Percentiles rank a stretch among this genome's conserved stretches.
Conservation (phyloP, 2,888 invertebrate species). For the Stenodera caucasica region DNA sequence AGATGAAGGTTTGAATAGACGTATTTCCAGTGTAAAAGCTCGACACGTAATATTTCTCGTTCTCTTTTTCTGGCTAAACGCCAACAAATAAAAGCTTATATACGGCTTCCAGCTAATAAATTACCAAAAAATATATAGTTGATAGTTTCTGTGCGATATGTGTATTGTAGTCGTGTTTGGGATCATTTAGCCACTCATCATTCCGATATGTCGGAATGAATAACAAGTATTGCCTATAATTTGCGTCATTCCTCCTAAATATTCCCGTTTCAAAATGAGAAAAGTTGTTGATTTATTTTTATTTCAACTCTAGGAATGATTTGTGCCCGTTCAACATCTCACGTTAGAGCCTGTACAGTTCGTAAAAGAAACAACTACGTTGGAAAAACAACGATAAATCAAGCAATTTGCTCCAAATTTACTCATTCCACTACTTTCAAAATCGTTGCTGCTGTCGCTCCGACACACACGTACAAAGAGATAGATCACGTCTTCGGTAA, state of each 20-base stretch:
- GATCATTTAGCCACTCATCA: neutral
- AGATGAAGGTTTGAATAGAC: neutral
- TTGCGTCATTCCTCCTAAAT: too few relatives aligned
- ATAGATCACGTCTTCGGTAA: constrained; percentile 44
- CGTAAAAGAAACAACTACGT: constrained; percentile 39
- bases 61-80: constrained; percentile 1
- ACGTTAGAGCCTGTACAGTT: constrained; percentile 34
- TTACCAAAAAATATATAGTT: constrained; percentile 3
- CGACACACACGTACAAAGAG: constrained; percentile 43
- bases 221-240: neutral
- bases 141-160: neutral
- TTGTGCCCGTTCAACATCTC: constrained; percentile 33
- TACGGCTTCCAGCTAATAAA: neutral
- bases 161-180: neutral
- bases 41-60: constrained; percentile 5
- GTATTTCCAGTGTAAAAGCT: neutral
- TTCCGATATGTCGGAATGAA: neutral
- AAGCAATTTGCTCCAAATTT: constrained; percentile 48
- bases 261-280: neutral
- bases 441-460: constrained; percentile 40
- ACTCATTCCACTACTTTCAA: constrained; percentile 33
- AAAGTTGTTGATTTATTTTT: constrained; percentile 10
- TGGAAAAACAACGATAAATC: constrained; percentile 44
- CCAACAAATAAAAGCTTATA: neutral
- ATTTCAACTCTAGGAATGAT: constrained; percentile 24